Percentiles rank a stretch among this genome's conserved stretches.
These are phyloP conservation scores for Trachurus trachurus DNA, from an alignment of 2,797 vertebrate genomes.

Conservation along the genomic window DNA sequence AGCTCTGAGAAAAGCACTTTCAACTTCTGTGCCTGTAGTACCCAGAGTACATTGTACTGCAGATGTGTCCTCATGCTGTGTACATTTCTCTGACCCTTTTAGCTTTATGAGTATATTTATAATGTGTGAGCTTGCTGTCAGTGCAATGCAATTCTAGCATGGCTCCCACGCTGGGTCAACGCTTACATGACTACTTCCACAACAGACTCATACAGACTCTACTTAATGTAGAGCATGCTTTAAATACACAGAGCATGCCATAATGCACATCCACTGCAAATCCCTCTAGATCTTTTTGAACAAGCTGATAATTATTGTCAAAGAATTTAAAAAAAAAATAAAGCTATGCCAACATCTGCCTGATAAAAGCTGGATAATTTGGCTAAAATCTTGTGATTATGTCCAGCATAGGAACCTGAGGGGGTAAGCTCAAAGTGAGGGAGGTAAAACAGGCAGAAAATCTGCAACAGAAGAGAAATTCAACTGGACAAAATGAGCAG, in stretches of 20 bases:
- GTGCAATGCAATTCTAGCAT: conserved; percentile 18
- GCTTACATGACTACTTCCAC: conserved; percentile 29
- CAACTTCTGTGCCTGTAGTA: not conserved
- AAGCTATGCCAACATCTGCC: not conserved
- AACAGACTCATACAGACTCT: conserved; percentile 19
- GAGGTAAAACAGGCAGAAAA: conserved; percentile 4
- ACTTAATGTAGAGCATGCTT: conserved; percentile 2
- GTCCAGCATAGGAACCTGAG: not conserved
- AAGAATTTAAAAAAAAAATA: not conserved
- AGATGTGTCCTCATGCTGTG: conserved; percentile 5
- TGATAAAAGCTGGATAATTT: not conserved
- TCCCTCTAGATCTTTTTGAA: not conserved
- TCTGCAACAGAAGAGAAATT: conserved; percentile 15
- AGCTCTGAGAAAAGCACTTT: conserved; percentile 30
- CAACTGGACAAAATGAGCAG: conserved; percentile 18
- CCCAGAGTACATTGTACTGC: not conserved
- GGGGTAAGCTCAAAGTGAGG: not conserved
- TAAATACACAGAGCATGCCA: not conserved
- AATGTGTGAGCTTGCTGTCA: conserved; percentile 16
- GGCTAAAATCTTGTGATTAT: not conserved
- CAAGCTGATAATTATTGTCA: not conserved
- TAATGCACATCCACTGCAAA: not conserved
- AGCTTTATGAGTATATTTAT: conserved; percentile 39
- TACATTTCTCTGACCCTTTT: conserved; percentile 35
- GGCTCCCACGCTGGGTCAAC: conserved; percentile 51